A percentile compares a stretch with the other conserved stretches of the same genome.
phyloP scores from a whole-genome alignment of 2,888 invertebrate genomes.

The Agelastica alni region DNA sequence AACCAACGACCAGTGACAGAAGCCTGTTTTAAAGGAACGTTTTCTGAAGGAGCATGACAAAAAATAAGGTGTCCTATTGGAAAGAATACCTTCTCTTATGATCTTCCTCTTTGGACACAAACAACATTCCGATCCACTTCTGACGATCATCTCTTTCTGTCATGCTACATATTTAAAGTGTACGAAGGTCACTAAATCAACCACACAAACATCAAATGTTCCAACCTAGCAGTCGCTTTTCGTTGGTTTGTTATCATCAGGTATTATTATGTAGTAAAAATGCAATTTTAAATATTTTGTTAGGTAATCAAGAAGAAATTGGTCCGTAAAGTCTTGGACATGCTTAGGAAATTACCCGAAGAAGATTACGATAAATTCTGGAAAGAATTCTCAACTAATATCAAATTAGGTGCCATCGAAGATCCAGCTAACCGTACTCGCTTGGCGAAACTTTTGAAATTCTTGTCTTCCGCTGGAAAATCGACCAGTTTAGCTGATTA shows the following conservation, averaged over 20 bases:
- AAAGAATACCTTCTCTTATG: background rate
- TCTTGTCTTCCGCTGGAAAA: slow-evolving; percentile 75
- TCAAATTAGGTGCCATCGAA: slow-evolving; percentile 84
- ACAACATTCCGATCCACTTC: too few species aligned
- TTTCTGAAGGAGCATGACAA: too few species aligned
- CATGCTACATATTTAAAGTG: too few species aligned
- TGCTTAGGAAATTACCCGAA: slow-evolving; percentile 94
- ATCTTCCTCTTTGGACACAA: background rate
- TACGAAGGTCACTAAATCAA: too few species aligned
- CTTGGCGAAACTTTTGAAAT: slow-evolving; percentile 90
- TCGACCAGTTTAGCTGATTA: slow-evolving; percentile 85
- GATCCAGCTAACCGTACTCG: slow-evolving; percentile 96
- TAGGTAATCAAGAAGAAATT: slow-evolving; percentile 96
- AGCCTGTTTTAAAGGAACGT: too few species aligned
- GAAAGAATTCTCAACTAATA: slow-evolving; percentile 98
- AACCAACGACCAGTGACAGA: too few species aligned
- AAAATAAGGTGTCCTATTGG: background rate
- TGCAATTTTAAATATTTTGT: too few species aligned
- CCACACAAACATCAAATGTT: too few species aligned
- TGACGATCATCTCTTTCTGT: too few species aligned
- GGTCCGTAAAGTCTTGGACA: slow-evolving; percentile 93
- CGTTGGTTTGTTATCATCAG: too few species aligned
- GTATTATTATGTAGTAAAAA: too few species aligned
- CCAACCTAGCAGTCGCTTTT: too few species aligned
- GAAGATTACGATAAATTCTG: slow-evolving; percentile 93